Percentiles rank a stretch among this genome's conserved stretches.
Evolutionary conservation across 2,113 vertebrate genomes (phyloP).

Genomic region (Catagonus wagneri): DNA sequence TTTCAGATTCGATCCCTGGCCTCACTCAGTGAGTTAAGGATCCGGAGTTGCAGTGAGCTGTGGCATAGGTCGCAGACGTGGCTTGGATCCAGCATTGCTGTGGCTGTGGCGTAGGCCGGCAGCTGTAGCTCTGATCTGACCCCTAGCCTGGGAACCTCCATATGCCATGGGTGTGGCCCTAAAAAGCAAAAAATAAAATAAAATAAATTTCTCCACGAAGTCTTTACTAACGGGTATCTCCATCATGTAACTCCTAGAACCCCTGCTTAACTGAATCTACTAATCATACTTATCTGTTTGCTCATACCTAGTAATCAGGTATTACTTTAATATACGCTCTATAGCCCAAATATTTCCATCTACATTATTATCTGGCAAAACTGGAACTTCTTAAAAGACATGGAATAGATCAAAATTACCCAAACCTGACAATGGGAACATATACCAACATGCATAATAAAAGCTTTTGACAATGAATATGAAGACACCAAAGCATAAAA

Average conservation of each 20-base stretch:
- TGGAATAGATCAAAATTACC: neutral
- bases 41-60: too few relatives aligned
- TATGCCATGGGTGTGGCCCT: too few relatives aligned
- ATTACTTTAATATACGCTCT: constrained; percentile 30
- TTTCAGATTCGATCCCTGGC: too few relatives aligned
- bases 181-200: constrained; percentile 13
- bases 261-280: neutral
- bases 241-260: neutral
- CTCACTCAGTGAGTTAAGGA: too few relatives aligned
- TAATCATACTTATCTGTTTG: neutral
- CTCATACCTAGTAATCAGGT: neutral
- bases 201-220: constrained; percentile 32
- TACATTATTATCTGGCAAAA: neutral
- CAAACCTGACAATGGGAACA: neutral
- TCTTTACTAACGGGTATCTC: neutral
- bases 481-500: neutral
- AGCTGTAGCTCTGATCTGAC: too few relatives aligned
- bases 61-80: too few relatives aligned
- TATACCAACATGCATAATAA: neutral
- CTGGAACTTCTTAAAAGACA: neutral
- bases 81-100: too few relatives aligned
- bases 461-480: neutral
- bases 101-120: too few relatives aligned
- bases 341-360: neutral
- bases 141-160: too few relatives aligned